These are phyloP conservation scores for Sebastes minor DNA, from an alignment of 2,797 vertebrate genomes.

Conservation along the genomic window DNA sequence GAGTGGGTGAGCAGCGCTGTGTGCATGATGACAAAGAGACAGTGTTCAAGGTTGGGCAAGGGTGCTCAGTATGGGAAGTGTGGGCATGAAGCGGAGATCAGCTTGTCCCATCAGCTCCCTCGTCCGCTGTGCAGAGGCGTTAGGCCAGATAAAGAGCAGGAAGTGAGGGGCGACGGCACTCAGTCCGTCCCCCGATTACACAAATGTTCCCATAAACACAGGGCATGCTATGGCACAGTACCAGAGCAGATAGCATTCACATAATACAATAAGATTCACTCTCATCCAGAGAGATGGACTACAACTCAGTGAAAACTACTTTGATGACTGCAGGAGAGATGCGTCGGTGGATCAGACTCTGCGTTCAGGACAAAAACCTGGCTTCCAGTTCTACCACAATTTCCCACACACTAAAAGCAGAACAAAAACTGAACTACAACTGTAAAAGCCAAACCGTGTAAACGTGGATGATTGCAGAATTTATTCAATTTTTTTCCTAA, in stretches of 20 bases:
- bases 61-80: slow-evolving; percentile 50
- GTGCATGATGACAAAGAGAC: slow-evolving; percentile 51
- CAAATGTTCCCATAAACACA: slow-evolving; percentile 50
- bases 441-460: slow-evolving; percentile 10
- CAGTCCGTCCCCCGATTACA: slow-evolving; percentile 56
- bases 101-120: slow-evolving; percentile 46
- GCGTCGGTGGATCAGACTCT: slow-evolving; percentile 13
- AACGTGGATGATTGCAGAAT: not conserved
- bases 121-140: slow-evolving; percentile 70
- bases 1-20: slow-evolving; percentile 41
- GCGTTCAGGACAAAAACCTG: slow-evolving; percentile 15
- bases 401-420: slow-evolving; percentile 16
- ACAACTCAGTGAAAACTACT: not conserved
- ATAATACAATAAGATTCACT: not conserved
- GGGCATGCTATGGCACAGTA: not conserved
- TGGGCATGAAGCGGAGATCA: slow-evolving; percentile 58
- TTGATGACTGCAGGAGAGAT: not conserved
- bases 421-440: not conserved
- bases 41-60: slow-evolving; percentile 50
- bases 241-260: slow-evolving; percentile 22
- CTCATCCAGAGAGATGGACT: not conserved
- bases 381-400: slow-evolving; percentile 3
- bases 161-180: slow-evolving; percentile 69
- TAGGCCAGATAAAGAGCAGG: slow-evolving; percentile 80
- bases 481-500: not conserved